Conservation (phyloP, 2,113 vertebrate genomes). For the Mastomys coucha region DNA sequence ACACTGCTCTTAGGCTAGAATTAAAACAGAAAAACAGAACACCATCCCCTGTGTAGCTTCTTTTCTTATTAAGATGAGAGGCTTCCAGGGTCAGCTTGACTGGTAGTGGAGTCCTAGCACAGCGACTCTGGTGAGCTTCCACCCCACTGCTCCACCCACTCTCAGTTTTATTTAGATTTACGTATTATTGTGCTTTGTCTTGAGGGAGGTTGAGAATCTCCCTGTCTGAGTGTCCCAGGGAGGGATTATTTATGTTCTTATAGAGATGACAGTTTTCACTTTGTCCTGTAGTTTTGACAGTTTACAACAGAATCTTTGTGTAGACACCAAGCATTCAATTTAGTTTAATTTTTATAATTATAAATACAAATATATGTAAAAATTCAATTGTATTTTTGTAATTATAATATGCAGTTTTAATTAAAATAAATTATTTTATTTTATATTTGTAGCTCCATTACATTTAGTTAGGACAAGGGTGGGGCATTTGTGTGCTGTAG, state of each 20-base stretch:
- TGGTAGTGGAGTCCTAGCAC: neutral
- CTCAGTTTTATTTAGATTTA: neutral
- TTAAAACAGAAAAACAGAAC: neutral
- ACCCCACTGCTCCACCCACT: too few relatives aligned
- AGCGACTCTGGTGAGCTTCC: neutral
- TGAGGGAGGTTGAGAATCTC: neutral
- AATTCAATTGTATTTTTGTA: neutral
- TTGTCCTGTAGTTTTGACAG: constrained; percentile 80
- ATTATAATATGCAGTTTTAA: neutral
- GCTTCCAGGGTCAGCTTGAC: neutral
- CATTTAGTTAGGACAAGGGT: neutral
- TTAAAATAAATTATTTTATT: neutral
- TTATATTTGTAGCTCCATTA: too few relatives aligned
- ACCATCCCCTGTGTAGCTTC: neutral
- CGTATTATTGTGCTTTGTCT: neutral
- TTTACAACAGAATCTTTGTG: constrained; percentile 72
- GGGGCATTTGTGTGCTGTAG: neutral
- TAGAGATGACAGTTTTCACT: constrained; percentile 74
- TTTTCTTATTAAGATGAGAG: neutral
- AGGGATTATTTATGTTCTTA: neutral
- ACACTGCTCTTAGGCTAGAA: neutral
- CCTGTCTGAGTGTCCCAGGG: neutral
- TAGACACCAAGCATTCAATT: constrained; percentile 71
- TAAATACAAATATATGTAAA: neutral
- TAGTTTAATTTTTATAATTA: neutral